Evolutionary conservation across 2,888 invertebrate species (phyloP).

Genomic region (Thymelicus lineola): DNA sequence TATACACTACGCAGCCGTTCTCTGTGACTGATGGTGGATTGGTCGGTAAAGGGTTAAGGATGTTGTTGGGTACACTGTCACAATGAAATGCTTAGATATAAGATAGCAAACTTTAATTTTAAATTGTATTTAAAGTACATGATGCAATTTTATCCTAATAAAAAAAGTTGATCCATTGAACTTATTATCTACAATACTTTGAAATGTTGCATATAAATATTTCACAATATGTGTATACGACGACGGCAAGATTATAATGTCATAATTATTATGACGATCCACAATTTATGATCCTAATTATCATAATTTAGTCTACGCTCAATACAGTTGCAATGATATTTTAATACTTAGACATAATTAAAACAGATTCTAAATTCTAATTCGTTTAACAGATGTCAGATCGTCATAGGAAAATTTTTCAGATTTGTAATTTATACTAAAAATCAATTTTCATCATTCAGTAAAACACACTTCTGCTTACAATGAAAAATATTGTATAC

Average conservation of each 20-base stretch:
- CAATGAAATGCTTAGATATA: constrained; percentile 38
- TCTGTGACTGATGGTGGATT: too few relatives aligned
- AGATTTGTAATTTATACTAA: neutral
- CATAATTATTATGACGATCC: neutral
- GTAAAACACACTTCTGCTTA: constrained; percentile 7
- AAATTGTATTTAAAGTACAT: constrained; percentile 31
- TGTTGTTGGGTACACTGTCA: too few relatives aligned
- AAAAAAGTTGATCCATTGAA: constrained; percentile 56
- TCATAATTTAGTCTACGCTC: neutral
- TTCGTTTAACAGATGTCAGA: constrained; percentile 14
- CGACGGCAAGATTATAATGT: constrained; percentile 15
- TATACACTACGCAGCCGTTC: too few relatives aligned
- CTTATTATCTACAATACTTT: constrained; percentile 68
- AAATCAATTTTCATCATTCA: neutral
- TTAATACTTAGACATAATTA: neutral
- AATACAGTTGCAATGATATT: neutral
- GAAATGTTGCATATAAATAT: constrained; percentile 44
- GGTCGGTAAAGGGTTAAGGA: too few relatives aligned
- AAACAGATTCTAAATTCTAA: neutral
- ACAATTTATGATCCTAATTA: neutral
- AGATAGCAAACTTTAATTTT: constrained; percentile 54
- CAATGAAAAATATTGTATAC: constrained; percentile 8
- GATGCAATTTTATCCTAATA: constrained; percentile 29
- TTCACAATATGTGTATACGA: neutral
- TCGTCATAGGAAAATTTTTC: constrained; percentile 10